These are phyloP conservation scores for Phyllostomus hastatus DNA, from an alignment of 2,113 vertebrate species.

Conservation along the genomic window DNA sequence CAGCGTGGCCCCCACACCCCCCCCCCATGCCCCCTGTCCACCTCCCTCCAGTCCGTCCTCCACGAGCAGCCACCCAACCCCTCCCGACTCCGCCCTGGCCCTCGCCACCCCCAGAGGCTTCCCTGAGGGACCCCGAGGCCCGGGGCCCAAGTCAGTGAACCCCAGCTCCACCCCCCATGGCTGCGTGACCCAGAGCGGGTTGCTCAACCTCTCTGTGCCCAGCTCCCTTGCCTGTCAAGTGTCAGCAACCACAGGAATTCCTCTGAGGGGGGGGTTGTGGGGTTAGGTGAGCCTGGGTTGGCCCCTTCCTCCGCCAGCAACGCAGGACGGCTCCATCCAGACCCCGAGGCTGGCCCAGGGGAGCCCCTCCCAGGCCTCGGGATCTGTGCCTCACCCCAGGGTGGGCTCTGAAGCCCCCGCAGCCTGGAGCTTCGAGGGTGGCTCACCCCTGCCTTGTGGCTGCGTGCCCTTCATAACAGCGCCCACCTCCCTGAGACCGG, in stretches of 20 bases:
- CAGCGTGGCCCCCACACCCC: background rate
- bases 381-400: background rate
- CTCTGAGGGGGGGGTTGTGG: background rate
- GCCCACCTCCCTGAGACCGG: background rate
- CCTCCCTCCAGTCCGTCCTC: background rate
- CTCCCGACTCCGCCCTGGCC: background rate
- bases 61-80: background rate
- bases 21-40: background rate
- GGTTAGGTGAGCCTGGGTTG: background rate
- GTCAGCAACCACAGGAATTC: background rate
- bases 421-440: background rate
- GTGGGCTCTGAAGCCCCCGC: background rate
- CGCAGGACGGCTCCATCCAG: background rate
- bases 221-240: background rate
- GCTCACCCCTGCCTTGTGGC: accelerated
- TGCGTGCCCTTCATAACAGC: accelerated
- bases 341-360: no score
- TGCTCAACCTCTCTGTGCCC: background rate
- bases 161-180: background rate
- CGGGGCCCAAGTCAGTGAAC: background rate
- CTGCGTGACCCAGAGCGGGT: background rate
- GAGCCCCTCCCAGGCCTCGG: background rate
- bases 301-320: background rate
- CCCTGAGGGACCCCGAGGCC: background rate
- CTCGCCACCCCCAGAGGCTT: background rate